Conservation (phyloP, 2,888 invertebrate species). For the Rhagophthalmus giganteus region DNA sequence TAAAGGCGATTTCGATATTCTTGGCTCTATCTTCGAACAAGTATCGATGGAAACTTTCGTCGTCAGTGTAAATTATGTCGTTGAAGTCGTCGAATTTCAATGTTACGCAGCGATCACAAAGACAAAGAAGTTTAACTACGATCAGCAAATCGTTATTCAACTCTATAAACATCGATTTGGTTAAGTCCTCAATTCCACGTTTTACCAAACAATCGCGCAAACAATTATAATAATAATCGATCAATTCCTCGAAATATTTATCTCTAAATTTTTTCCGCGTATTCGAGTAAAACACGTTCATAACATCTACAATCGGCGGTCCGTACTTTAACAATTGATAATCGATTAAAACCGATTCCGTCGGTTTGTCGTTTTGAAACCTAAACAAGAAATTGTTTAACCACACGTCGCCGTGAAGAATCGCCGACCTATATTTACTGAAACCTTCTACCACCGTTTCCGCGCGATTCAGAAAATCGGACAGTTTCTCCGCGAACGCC, state of each 20-base stretch:
- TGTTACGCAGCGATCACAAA: neutral
- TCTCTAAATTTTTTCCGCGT: conserved; percentile 38
- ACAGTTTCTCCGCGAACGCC: neutral
- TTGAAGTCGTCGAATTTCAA: neutral
- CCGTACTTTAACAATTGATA: conserved; percentile 44
- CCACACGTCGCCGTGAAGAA: conserved; percentile 35
- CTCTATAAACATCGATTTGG: neutral
- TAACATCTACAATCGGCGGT: conserved; percentile 40
- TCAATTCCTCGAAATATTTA: conserved; percentile 34
- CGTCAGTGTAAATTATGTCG: neutral
- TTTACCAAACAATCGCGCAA: conserved; percentile 18
- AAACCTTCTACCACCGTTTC: neutral
- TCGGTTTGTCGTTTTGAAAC: conserved; percentile 32
- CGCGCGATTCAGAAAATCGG: neutral
- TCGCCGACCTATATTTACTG: neutral
- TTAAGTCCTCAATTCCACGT: neutral
- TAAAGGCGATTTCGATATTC: conserved; percentile 33
- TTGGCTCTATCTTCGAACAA: neutral
- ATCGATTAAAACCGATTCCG: conserved; percentile 41
- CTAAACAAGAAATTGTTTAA: conserved; percentile 43
- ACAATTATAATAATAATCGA: conserved; percentile 40
- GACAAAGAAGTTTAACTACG: neutral
- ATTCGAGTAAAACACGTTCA: conserved; percentile 42
- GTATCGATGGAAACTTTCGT: neutral
- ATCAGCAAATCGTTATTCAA: neutral